Conservation (phyloP, 2,888 invertebrate genomes). For the Caenorhabditis virilis region DNA sequence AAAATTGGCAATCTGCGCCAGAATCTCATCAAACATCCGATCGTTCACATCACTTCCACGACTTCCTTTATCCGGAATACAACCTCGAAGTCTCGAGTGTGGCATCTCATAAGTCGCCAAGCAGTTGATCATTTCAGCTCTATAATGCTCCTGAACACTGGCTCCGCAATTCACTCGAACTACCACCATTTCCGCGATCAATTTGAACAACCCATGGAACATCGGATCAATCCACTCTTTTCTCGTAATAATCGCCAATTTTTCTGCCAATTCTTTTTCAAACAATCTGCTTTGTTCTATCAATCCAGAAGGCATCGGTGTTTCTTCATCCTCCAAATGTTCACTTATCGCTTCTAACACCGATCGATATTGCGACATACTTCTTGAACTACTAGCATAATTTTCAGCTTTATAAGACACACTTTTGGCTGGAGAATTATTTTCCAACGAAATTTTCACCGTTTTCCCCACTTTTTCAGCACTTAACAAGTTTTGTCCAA, state of each 20-base stretch:
- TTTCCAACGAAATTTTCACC: too few species aligned
- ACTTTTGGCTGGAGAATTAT: too few species aligned
- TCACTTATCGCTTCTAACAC: too few species aligned
- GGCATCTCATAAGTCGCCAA: slow-evolving; percentile 35
- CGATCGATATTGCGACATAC: too few species aligned
- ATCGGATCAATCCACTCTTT: slow-evolving; percentile 32
- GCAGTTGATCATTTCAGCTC: slow-evolving; percentile 27
- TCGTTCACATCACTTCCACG: slow-evolving; percentile 36
- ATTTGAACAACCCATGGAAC: slow-evolving; percentile 39
- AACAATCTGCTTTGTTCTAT: too few species aligned
- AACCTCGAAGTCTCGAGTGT: slow-evolving; percentile 45
- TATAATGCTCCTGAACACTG: slow-evolving; percentile 19
- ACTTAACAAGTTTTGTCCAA: too few species aligned
- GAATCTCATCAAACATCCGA: slow-evolving; percentile 38
- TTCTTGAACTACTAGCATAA: too few species aligned
- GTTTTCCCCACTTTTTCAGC: too few species aligned
- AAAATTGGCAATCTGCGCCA: slow-evolving; percentile 43
- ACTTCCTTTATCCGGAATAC: slow-evolving; percentile 51
- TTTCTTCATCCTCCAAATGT: too few species aligned
- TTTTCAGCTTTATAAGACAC: too few species aligned
- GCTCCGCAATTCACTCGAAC: slow-evolving; percentile 44
- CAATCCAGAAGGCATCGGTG: too few species aligned
- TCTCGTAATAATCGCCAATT: background rate
- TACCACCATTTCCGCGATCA: slow-evolving; percentile 53
- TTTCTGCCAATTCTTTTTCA: background rate